Evolutionary conservation across 1,140 invertebrate species (phyloP), one percentile per base, ranked within the genome.

Genomic region (Rhopalosiphum padi): DNA sequence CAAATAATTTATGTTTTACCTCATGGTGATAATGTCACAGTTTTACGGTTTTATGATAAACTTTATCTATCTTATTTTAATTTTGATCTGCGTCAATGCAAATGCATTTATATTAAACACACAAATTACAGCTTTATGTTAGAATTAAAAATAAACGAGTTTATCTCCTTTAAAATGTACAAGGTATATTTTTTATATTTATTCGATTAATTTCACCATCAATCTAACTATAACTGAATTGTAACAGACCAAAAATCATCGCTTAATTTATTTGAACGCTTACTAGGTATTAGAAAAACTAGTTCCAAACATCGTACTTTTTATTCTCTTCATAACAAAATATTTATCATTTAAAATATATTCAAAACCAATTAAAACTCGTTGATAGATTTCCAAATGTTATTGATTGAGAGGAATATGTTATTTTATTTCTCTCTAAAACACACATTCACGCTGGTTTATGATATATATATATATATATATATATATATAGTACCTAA

Each of bases 11-110:
- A 88, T 88, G 87, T 21, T 35, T 51, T 88, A 48, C 21, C 46
- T 51, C 18, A 35, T 23, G 87, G 46, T 88, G 87, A 88, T 88
- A 88, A 53, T 51, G 46, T 51, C 48, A 88, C 6, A 1, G 25
- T 35, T 88, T 51, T 88, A 88, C 46, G 46, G 87, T 53, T 88
- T 88, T 53, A 88, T 51, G n/a, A 88, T 88, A 51, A 88, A 88
- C 46, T n/a, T 88, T 51, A 86, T 86, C 85, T 88, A 18, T 88
- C n/a, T 35, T 48, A 85, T 88, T 48, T 88, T 88, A 21, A 51
- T 53, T 88, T 88, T 35, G 46, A 88, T 51, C 87, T 22, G 21
- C 18, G 18, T 88, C 48, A 23, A 88, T 88, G 87, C 48, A 88
- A 88, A 88, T 35, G 43, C 30, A 51, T 88, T 35, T 35, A 53